These are phyloP conservation scores for Dusona sp. DNA, from an alignment of 2,888 invertebrate genomes.

Conservation along the genomic window DNA sequence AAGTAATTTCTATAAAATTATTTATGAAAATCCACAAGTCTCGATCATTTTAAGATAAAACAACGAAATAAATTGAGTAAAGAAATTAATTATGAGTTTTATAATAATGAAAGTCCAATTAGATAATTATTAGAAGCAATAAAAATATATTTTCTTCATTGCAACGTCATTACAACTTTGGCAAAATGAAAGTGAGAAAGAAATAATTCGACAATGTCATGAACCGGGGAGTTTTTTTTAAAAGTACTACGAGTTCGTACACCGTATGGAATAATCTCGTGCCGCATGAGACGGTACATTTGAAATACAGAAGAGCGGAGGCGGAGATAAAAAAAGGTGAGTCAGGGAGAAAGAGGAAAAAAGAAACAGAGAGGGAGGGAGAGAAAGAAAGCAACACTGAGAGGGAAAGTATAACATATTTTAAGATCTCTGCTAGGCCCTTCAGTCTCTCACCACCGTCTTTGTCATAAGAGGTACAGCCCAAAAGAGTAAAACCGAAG, in stretches of 20 bases:
- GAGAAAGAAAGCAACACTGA: neutral
- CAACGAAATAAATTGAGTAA: neutral
- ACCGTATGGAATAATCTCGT: constrained; percentile 57
- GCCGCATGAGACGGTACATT: constrained; percentile 27
- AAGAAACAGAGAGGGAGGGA: constrained; percentile 5
- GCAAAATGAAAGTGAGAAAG: neutral
- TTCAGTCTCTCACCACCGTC: constrained; percentile 56
- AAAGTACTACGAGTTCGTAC: constrained; percentile 27
- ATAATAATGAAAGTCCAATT: neutral
- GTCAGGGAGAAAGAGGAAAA: constrained; percentile 1
- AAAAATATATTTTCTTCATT: neutral
- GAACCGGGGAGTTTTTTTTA: neutral
- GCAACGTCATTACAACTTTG: neutral
- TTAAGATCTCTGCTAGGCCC: constrained; percentile 43
- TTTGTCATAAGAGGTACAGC: constrained; percentile 64
- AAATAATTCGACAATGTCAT: constrained; percentile 13
- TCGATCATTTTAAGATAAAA: neutral
- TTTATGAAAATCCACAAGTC: neutral
- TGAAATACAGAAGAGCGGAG: constrained; percentile 21
- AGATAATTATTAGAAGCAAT: neutral
- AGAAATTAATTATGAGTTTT: neutral
- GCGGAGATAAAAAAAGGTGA: neutral
- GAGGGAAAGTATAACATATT: constrained; percentile 50
- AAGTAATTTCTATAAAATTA: neutral
- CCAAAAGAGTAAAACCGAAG: constrained; percentile 48